Conservation (phyloP, 2,888 invertebrate species). For the Conomelus anceps region DNA sequence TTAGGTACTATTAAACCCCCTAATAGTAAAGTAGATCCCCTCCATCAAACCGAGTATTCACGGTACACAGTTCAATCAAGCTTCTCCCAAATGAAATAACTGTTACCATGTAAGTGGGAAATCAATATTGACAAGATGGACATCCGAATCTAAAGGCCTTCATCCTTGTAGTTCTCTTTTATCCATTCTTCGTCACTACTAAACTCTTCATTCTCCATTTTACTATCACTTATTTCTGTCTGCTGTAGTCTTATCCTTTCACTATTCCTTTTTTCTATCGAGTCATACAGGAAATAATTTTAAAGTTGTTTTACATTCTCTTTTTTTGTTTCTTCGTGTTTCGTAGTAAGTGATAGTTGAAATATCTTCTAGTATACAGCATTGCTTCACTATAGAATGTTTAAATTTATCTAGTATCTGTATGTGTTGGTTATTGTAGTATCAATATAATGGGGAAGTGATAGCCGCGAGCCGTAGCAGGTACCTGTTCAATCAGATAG, state of each 20-base stretch:
- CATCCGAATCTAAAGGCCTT: neutral
- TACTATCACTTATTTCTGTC: neutral
- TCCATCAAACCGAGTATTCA: too few species aligned
- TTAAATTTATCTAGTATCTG: too few species aligned
- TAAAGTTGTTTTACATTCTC: neutral
- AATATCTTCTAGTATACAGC: too few species aligned
- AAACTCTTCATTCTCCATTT: neutral
- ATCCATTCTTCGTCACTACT: neutral
- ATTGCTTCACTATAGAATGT: too few species aligned
- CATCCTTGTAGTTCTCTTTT: too few species aligned
- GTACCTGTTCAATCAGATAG: too few species aligned
- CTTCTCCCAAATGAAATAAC: neutral
- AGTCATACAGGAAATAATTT: neutral
- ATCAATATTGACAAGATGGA: neutral
- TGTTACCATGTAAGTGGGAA: neutral
- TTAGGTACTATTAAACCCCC: too few species aligned
- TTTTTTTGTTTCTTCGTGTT: neutral
- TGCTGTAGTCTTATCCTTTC: neutral
- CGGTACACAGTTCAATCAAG: neutral
- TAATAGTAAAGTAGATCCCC: too few species aligned
- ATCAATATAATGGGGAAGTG: too few species aligned
- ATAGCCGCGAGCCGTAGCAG: too few species aligned
- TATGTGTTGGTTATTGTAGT: too few species aligned
- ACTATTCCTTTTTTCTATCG: neutral
- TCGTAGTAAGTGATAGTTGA: too few species aligned